phyloP scores from a whole-genome alignment of 2,113 vertebrate species.

The Gavialis gangeticus region DNA sequence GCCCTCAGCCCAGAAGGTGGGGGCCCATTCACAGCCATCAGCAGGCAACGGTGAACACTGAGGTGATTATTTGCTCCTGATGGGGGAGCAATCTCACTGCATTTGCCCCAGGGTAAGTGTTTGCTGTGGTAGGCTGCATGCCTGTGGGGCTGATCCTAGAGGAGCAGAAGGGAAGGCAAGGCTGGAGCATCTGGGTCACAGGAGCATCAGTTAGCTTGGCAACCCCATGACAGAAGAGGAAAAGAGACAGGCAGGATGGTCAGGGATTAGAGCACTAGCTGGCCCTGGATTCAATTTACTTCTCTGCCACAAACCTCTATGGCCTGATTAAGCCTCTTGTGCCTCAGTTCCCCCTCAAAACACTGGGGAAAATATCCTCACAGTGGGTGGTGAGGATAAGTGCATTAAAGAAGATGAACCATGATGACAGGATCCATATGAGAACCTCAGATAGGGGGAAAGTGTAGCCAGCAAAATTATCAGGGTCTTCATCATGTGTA shows the following conservation, averaged over 20 bases:
- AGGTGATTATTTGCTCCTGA: background rate
- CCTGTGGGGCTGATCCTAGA: rapidly evolving
- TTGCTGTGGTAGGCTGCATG: rapidly evolving
- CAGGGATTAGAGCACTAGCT: background rate
- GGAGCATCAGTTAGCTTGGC: background rate
- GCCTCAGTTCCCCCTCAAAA: background rate
- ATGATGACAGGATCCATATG: background rate
- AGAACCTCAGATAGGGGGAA: background rate
- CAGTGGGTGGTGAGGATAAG: background rate
- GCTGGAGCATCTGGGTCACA: background rate
- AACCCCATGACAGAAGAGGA: background rate
- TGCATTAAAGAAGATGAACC: background rate
- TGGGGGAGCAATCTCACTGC: rapidly evolving
- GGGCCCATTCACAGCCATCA: background rate
- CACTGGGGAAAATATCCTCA: background rate
- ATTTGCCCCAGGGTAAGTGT: background rate
- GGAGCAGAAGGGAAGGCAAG: background rate
- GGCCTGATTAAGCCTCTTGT: background rate
- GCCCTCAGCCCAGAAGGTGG: background rate
- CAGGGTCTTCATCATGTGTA: background rate
- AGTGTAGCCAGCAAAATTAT: background rate
- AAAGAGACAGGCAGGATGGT: background rate
- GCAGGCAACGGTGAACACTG: background rate
- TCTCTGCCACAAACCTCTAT: background rate
- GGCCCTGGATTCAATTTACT: background rate